Base-by-base conservation (phyloP, 1,140 invertebrate species). In the Bombus ignitus region DNA sequence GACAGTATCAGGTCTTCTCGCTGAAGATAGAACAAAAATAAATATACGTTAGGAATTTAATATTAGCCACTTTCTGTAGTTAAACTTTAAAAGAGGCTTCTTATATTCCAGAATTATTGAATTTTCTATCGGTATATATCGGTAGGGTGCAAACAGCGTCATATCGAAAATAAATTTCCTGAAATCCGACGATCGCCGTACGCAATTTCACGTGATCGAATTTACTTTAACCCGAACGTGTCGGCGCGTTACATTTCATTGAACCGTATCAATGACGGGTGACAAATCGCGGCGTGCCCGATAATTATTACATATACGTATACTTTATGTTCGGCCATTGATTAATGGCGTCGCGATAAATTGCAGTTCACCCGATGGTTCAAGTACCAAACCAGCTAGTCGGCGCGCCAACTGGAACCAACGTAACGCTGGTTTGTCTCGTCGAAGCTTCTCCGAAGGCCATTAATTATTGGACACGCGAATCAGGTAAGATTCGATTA, bases 391-490 rank as follows among this genome's bases (percentile, higher is more conserved):
- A 98, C 95, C 97, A 98, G 95, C 96, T 98, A 92, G 97, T 98
- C 68, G 98, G 97, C 47, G 97, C 97, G 77, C 97, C 97, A 77
- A 96, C 97, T 84, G 96, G 97, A 87, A 97, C 97, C 72, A 97
- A 98, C 93, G 97, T 98, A 87, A 98, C 97, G 59, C 96, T 99
- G 83, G 97, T 98, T 94, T 99, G 98, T 94, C 96, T 97, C 92
- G 97, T 98, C 44, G 97, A 98, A 94, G 97, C 97, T 78, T 98
- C 97, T 47, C 98, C 98, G 15, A 98, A 97, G 94, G 97, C 98
- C 84, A 97, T 98, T 94, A 98, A 98, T 96, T 98, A 98, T 92
- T 98, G 98, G 98, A 98, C 97, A 74, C 96, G 97, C 90, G 97
- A 98, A 91, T 97, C 97, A 91, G 97, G 97, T 98, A 96, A 96